Percentiles rank a stretch among this genome's conserved stretches.
phyloP scores from a whole-genome alignment of 1,140 invertebrate genomes.

The Drosophila elegans region DNA sequence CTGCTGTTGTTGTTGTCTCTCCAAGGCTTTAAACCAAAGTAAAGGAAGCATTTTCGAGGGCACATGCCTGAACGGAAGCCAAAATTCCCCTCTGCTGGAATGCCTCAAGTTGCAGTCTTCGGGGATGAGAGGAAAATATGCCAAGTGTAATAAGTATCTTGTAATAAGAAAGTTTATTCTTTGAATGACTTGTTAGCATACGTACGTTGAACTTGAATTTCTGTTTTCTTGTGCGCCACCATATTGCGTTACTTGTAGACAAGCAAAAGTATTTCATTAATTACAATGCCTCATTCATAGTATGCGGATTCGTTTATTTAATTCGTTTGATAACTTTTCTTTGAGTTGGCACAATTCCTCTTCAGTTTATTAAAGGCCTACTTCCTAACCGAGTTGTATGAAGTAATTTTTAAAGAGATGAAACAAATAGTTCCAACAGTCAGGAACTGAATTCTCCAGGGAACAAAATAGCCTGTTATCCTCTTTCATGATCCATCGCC shows the following conservation, averaged over 20 bases:
- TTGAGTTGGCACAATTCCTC: not conserved
- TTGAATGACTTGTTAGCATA: not conserved
- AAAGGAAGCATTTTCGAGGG: slow-evolving; percentile 13
- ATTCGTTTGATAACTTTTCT: not conserved
- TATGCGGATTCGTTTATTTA: too few species aligned
- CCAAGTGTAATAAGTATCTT: slow-evolving; percentile 26
- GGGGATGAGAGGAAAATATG: slow-evolving; percentile 16
- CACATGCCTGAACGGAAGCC: slow-evolving; percentile 24
- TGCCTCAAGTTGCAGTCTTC: slow-evolving; percentile 11
- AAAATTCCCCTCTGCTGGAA: slow-evolving; percentile 25
- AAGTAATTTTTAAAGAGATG: not conserved
- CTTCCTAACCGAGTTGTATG: not conserved
- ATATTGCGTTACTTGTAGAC: too few species aligned
- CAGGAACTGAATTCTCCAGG: not conserved
- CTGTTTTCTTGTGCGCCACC: too few species aligned
- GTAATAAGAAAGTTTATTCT: slow-evolving; percentile 18
- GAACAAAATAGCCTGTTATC: slow-evolving; percentile 6
- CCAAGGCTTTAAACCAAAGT: slow-evolving; percentile 23
- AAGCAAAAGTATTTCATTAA: too few species aligned
- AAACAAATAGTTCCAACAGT: not conserved
- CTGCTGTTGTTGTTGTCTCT: not conserved
- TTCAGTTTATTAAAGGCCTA: not conserved
- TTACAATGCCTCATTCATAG: too few species aligned
- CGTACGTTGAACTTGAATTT: too few species aligned
- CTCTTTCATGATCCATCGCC: slow-evolving; percentile 1